Conservation (phyloP, 2,797 vertebrate species). For the Cephalopachus bancanus region DNA sequence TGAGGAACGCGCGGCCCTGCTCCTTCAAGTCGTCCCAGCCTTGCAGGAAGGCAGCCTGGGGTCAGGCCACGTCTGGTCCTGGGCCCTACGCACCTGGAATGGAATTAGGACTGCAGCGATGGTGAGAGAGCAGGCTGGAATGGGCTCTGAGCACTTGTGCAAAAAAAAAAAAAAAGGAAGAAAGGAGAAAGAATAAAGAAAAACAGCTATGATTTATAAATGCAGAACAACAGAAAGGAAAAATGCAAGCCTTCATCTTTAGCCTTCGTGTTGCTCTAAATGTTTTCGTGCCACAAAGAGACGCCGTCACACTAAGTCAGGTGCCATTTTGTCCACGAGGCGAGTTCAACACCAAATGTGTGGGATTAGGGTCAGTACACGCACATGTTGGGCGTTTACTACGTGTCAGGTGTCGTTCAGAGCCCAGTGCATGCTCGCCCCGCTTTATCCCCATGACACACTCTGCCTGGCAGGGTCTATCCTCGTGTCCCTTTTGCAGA, state of each 20-base stretch:
- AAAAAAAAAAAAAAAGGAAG: not conserved
- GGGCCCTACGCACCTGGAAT: not conserved
- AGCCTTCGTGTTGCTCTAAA: not conserved
- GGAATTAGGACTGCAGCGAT: not conserved
- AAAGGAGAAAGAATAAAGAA: not conserved
- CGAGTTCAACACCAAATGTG: not conserved
- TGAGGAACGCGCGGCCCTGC: not conserved
- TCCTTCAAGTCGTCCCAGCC: not conserved
- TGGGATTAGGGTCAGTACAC: not conserved
- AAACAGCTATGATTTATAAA: not conserved
- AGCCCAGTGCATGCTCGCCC: not conserved
- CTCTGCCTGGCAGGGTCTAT: not conserved
- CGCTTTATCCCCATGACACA: not conserved
- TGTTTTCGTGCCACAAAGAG: not conserved
- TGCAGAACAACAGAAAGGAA: not conserved
- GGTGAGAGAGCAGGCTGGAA: not conserved
- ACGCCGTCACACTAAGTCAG: not conserved
- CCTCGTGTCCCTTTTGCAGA: not conserved
- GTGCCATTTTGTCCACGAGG: not conserved
- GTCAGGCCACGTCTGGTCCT: not conserved
- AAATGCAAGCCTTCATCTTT: not conserved
- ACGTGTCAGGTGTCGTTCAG: not conserved
- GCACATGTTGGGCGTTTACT: not conserved
- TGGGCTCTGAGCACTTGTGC: not conserved
- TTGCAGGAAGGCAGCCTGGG: not conserved